Evolutionary conservation across 1,140 invertebrate genomes (phyloP).

Genomic region (Neodiprion lecontei): DNA sequence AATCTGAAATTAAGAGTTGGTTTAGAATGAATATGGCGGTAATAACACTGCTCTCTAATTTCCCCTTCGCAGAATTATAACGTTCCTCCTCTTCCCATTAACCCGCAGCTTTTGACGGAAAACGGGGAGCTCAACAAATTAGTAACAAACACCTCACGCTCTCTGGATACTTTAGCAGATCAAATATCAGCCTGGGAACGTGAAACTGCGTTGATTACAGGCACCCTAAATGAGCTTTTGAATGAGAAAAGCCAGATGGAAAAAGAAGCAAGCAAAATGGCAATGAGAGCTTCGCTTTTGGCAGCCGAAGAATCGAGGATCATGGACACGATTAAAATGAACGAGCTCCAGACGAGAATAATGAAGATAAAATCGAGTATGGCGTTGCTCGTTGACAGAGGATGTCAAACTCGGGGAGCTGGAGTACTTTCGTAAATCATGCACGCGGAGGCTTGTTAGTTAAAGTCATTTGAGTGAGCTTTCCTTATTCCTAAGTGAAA

Average conservation of each 20-base stretch:
- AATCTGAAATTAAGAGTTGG: constrained; percentile 37
- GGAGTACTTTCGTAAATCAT: too few relatives aligned
- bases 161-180: constrained; percentile 36
- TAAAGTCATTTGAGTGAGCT: too few relatives aligned
- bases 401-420: neutral
- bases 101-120: constrained; percentile 34
- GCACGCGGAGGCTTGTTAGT: too few relatives aligned
- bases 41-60: constrained; percentile 13
- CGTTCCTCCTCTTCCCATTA: neutral
- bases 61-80: neutral
- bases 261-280: constrained; percentile 35
- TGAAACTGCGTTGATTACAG: constrained; percentile 42
- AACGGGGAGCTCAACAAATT: constrained; percentile 33
- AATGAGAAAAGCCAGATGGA: constrained; percentile 43
- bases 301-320: neutral
- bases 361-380: neutral
- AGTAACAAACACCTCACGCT: constrained; percentile 34
- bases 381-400: neutral
- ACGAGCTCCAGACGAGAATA: neutral
- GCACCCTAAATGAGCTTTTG: constrained; percentile 38
- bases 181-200: constrained; percentile 42
- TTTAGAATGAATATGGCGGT: neutral
- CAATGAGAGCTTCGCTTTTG: constrained; percentile 20
- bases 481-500: too few relatives aligned
- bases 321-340: neutral